Percentiles rank a stretch among this genome's conserved stretches.
Conservation (phyloP, 2,888 invertebrate genomes). For the Volucella zonaria region DNA sequence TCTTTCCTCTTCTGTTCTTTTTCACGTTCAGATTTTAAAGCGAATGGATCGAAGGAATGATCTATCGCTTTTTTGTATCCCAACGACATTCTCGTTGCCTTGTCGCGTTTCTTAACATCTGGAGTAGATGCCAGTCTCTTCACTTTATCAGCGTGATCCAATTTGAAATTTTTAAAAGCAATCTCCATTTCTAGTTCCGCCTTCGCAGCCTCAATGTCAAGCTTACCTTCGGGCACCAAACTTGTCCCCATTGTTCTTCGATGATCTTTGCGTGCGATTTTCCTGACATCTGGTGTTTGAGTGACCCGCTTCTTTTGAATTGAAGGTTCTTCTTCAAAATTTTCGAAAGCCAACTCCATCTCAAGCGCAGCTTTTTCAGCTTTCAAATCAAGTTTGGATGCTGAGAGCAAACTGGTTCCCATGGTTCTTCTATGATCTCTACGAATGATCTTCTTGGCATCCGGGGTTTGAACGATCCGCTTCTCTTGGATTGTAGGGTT, state of each 20-base stretch:
- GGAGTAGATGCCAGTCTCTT: conserved; percentile 20
- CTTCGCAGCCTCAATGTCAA: conserved; percentile 40
- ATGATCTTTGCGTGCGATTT: background rate
- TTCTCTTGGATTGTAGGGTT: conserved; percentile 13
- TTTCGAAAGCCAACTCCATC: conserved; percentile 36
- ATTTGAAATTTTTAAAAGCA: conserved; percentile 48
- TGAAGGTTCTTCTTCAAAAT: conserved; percentile 42
- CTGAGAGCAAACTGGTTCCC: conserved; percentile 5
- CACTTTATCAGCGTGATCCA: background rate
- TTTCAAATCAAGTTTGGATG: conserved; percentile 18
- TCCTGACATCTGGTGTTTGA: conserved; percentile 39
- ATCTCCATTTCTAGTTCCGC: conserved; percentile 25
- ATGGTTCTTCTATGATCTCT: conserved; percentile 27
- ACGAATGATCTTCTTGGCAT: background rate
- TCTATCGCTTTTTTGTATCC: background rate
- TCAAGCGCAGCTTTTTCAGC: conserved; percentile 13
- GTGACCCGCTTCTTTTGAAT: background rate
- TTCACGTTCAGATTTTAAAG: conserved; percentile 4
- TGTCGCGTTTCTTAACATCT: conserved; percentile 3
- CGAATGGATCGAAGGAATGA: conserved; percentile 6
- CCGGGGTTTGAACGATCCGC: conserved; percentile 5
- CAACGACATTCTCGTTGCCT: background rate
- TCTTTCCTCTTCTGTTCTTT: background rate
- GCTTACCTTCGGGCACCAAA: background rate
- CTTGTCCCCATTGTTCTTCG: conserved; percentile 35